These are phyloP conservation scores for Drosophila melanosoma DNA, from an alignment of 2,888 invertebrate species.

Conservation along the genomic window DNA sequence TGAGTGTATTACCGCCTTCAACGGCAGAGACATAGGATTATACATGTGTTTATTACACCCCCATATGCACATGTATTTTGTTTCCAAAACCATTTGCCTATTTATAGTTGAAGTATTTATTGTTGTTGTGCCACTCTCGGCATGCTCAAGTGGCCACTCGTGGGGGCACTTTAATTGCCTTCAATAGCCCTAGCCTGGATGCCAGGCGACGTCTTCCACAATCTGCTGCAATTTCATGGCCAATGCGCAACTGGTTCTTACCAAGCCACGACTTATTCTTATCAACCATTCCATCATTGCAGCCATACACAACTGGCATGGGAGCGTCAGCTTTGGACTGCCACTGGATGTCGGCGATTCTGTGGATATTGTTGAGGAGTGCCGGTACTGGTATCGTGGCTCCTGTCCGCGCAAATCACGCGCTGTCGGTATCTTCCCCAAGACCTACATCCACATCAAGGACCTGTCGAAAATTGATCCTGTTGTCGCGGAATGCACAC, in stretches of 20 bases:
- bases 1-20: not conserved
- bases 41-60: conserved; percentile 19
- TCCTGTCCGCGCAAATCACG: conserved; percentile 91
- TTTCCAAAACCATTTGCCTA: conserved; percentile 76
- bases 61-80: conserved; percentile 53
- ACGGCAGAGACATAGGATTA: conserved; percentile 13
- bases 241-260: conserved; percentile 67
- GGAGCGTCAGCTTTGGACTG: conserved; percentile 91
- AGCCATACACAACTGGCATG: conserved; percentile 96
- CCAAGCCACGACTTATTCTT: conserved; percentile 18
- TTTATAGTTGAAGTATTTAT: conserved; percentile 82
- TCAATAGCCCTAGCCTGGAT: conserved; percentile 31
- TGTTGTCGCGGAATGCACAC: conserved; percentile 95
- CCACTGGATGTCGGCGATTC: conserved; percentile 96
- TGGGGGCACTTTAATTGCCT: conserved; percentile 73
- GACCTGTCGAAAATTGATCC: conserved; percentile 95
- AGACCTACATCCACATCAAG: conserved; percentile 93
- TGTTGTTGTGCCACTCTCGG: conserved; percentile 75
- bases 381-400: conserved; percentile 93
- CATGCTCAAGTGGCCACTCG: conserved; percentile 78
- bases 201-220: conserved; percentile 11
- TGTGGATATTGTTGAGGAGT: conserved; percentile 96
- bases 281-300: conserved; percentile 11
- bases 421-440: conserved; percentile 90
- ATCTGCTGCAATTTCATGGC: conserved; percentile 66